Evolutionary conservation across 2,113 vertebrate genomes (phyloP).

Genomic region (Thalassarche chlororhynchos): DNA sequence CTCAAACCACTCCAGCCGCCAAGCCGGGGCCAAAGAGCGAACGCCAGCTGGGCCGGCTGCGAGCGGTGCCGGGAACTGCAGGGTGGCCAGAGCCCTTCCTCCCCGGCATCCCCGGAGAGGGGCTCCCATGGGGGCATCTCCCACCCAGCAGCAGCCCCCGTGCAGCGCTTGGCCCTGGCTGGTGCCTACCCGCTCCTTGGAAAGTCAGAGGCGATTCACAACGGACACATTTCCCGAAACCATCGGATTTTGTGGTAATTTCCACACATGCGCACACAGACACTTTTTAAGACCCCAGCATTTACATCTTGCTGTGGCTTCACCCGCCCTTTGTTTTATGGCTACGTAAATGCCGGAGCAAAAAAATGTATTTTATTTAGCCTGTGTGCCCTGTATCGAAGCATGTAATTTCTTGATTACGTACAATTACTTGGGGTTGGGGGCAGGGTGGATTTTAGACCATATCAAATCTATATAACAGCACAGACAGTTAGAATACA

Average conservation of each 20-base stretch:
- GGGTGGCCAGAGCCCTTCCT: background rate
- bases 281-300: background rate
- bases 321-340: background rate
- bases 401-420: background rate
- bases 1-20: background rate
- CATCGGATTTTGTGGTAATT: fast-evolving
- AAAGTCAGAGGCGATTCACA: background rate
- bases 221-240: fast-evolving
- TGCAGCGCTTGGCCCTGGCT: fast-evolving
- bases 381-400: fast-evolving
- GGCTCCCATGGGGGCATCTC: background rate
- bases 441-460: background rate
- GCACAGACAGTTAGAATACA: background rate
- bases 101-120: fast-evolving
- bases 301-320: background rate
- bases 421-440: background rate
- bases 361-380: background rate
- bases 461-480: background rate
- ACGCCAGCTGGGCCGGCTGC: background rate
- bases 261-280: background rate
- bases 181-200: background rate
- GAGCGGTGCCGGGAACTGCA: fast-evolving
- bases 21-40: fast-evolving
- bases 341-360: background rate
- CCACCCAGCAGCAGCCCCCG: fast-evolving